Conservation (phyloP, 92 coral and sea anemone species). For the Porites rus region DNA sequence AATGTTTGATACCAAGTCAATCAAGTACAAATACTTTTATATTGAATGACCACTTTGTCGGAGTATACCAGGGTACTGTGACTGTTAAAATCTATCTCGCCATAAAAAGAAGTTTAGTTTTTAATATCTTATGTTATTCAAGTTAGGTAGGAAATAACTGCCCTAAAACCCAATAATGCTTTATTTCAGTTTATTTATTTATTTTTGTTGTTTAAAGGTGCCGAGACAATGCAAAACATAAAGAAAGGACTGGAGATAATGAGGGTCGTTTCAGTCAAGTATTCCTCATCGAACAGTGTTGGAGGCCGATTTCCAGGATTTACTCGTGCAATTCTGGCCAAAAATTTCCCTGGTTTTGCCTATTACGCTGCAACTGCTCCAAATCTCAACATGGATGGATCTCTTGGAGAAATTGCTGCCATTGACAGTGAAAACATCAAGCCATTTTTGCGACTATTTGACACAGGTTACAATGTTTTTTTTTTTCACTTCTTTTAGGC, state of each 20-base stretch:
- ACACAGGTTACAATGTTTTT: neutral
- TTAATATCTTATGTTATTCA: too few relatives aligned
- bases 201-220: neutral
- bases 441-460: conserved; percentile 55
- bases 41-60: too few relatives aligned
- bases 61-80: too few relatives aligned
- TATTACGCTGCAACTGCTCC: conserved; percentile 21
- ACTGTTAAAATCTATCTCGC: too few relatives aligned
- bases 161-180: too few relatives aligned
- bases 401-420: neutral
- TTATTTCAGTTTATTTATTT: neutral
- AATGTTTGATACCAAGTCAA: too few relatives aligned
- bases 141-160: too few relatives aligned
- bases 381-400: neutral
- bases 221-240: conserved; percentile 24
- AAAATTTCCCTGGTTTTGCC: conserved; percentile 43
- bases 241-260: conserved; percentile 49
- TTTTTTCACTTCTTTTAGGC: neutral
- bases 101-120: too few relatives aligned
- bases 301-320: conserved; percentile 64
- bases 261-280: conserved; percentile 56
- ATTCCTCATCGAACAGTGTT: conserved; percentile 62
- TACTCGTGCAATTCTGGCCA: conserved; percentile 25
- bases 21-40: too few relatives aligned
- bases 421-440: conserved; percentile 1